A percentile compares a stretch with the other conserved stretches of the same genome.
Evolutionary conservation across 2,113 vertebrate species (phyloP).

Genomic region (Proteles cristata): DNA sequence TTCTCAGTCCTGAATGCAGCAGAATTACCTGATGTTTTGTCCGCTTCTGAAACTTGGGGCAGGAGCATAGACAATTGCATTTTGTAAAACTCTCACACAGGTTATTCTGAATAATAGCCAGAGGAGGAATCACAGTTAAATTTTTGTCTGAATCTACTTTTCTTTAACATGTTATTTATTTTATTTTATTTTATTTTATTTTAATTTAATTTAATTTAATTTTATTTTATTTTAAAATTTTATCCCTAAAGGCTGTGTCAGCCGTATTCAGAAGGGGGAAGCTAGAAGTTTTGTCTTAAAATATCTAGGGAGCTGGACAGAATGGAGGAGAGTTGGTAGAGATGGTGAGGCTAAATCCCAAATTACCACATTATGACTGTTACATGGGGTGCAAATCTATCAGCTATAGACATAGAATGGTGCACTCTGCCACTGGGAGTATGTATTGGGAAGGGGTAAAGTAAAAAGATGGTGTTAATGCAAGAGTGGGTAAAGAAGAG

Average conservation of each 20-base stretch:
- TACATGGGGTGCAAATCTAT: not conserved
- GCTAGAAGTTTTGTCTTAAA: not conserved
- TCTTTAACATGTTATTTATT: not conserved
- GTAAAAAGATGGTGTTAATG: not conserved
- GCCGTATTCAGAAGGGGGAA: not conserved
- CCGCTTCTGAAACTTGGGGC: not conserved
- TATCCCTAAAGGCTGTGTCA: not conserved
- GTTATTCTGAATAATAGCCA: not conserved
- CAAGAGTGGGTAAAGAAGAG: not conserved
- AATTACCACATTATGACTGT: not conserved
- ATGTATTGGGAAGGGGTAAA: not conserved
- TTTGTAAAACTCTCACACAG: not conserved
- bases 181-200: not conserved
- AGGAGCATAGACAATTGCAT: not conserved
- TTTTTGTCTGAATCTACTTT: not conserved
- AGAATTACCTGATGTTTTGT: not conserved
- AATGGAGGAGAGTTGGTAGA: not conserved
- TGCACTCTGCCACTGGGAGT: not conserved
- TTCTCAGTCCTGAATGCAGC: not conserved
- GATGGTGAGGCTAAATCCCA: not conserved
- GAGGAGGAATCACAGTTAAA: not conserved
- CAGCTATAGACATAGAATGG: not conserved
- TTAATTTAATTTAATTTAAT: too few relatives aligned
- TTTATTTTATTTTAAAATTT: not conserved
- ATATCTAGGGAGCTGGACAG: not conserved